A percentile compares a stretch with the other conserved stretches of the same genome.
phyloP scores from a whole-genome alignment of 1,140 invertebrate species.

The Tribolium madens region DNA sequence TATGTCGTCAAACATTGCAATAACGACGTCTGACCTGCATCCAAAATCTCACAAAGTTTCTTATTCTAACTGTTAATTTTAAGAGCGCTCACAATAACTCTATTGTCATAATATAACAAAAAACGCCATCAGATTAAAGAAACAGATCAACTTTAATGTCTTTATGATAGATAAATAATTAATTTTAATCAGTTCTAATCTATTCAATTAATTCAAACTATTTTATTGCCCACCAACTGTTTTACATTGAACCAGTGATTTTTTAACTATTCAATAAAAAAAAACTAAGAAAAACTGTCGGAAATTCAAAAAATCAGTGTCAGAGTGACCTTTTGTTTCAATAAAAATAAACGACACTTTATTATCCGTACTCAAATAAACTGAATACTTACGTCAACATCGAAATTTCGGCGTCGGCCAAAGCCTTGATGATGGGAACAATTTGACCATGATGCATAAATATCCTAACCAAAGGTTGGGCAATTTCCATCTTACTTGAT shows the following conservation, averaged over 20 bases:
- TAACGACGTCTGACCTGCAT: no score
- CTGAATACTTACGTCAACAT: slow-evolving; percentile 81
- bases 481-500: slow-evolving; percentile 86
- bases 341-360: neutral
- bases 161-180: neutral
- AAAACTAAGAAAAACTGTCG: no score
- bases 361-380: neutral
- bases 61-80: no score
- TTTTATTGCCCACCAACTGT: neutral
- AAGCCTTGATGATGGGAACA: slow-evolving; percentile 82
- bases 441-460: slow-evolving; percentile 88
- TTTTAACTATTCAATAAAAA: no score
- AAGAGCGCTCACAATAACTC: neutral
- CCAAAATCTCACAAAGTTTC: no score
- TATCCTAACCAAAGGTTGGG: slow-evolving; percentile 86
- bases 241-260: neutral
- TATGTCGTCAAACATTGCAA: no score
- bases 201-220: neutral
- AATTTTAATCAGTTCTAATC: neutral
- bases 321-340: neutral
- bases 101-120: neutral
- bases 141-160: neutral
- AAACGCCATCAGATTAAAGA: neutral
- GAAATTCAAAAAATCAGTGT: no score
- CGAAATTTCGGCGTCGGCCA: slow-evolving; percentile 89